These are phyloP conservation scores for Alentia gelatinosa DNA, from an alignment of 2,888 invertebrate genomes.

Conservation along the genomic window DNA sequence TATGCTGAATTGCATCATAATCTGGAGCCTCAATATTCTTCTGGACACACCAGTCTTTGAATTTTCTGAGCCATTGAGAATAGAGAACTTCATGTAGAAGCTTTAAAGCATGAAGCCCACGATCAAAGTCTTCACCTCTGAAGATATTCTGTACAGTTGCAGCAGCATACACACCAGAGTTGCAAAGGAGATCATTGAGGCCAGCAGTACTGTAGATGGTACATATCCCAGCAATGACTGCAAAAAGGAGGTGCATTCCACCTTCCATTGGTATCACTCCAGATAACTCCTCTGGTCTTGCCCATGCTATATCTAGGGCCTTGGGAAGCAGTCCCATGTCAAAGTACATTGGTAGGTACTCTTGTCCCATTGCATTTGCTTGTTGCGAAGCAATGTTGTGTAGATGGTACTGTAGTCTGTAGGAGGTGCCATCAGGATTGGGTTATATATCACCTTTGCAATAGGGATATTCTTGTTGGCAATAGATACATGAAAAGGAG, in stretches of 20 bases:
- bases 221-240: background rate
- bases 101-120: background rate
- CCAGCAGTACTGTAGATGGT: background rate
- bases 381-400: constrained; percentile 4
- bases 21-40: background rate
- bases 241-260: constrained; percentile 34
- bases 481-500: background rate
- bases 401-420: constrained; percentile 15
- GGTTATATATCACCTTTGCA: background rate
- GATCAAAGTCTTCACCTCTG: constrained; percentile 19
- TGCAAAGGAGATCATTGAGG: background rate
- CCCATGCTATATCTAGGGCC: constrained; percentile 49
- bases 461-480: background rate
- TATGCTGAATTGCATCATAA: background rate
- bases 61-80: background rate
- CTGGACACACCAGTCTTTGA: background rate
- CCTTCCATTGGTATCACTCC: constrained; percentile 34
- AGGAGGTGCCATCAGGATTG: constrained; percentile 22
- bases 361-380: constrained; percentile 26
- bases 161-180: background rate
- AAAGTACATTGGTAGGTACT: constrained; percentile 19
- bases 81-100: background rate
- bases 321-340: constrained; percentile 45
- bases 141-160: constrained; percentile 1
- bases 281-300: background rate